These are phyloP conservation scores for Ifrita kowaldi DNA, from an alignment of 2,113 vertebrate species.

Conservation along the genomic window DNA sequence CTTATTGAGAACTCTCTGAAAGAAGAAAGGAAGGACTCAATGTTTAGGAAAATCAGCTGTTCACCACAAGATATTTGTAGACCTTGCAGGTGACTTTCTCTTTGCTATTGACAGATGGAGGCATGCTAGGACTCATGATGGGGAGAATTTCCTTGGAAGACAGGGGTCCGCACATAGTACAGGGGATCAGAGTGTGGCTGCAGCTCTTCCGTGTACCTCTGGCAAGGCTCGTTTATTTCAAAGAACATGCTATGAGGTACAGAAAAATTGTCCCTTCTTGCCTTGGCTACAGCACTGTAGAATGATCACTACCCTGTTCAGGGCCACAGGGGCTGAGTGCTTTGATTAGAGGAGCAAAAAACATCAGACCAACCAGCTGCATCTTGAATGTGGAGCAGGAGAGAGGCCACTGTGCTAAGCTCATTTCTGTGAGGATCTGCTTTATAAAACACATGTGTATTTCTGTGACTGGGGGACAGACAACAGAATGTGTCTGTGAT, in stretches of 20 bases:
- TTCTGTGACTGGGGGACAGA: background rate
- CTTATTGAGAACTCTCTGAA: background rate
- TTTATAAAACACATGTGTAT: background rate
- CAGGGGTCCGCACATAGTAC: background rate
- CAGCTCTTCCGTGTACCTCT: background rate
- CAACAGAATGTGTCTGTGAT: background rate
- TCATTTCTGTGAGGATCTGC: background rate
- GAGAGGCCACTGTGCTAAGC: background rate
- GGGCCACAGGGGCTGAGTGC: background rate
- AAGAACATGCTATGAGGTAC: background rate
- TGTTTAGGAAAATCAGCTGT: background rate
- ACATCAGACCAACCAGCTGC: background rate
- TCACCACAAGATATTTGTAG: background rate
- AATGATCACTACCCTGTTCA: background rate
- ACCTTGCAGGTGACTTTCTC: background rate
- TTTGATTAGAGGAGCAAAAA: background rate
- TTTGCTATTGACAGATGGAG: background rate
- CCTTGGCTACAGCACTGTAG: background rate
- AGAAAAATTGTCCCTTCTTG: background rate
- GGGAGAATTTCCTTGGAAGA: background rate
- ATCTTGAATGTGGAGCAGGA: background rate
- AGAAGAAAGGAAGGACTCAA: background rate
- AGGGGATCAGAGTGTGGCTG: background rate
- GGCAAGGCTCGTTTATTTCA: background rate
- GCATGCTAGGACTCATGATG: background rate